A percentile compares a stretch with the other conserved stretches of the same genome.
Evolutionary conservation across 2,797 vertebrate genomes (phyloP).

Genomic region (Mormyrops boulengeri): DNA sequence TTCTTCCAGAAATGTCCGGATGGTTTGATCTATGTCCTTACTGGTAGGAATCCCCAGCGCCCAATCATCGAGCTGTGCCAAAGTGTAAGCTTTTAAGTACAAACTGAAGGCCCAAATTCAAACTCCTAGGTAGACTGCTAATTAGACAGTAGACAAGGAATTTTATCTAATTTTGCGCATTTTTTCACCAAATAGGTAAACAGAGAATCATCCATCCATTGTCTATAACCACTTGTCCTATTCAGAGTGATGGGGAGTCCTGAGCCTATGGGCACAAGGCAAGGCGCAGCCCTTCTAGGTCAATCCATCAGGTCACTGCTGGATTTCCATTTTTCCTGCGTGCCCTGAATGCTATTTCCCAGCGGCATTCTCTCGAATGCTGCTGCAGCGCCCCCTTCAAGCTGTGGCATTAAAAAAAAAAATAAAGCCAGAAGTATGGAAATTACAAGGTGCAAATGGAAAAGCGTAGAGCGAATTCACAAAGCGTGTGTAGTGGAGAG

Average conservation of each 20-base stretch:
- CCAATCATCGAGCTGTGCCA: background rate
- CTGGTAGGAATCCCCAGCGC: background rate
- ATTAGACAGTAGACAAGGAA: background rate
- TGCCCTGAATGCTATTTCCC: background rate
- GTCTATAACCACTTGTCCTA: background rate
- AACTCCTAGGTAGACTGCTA: background rate
- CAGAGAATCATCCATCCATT: background rate
- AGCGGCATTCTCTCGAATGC: background rate
- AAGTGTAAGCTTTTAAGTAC: background rate
- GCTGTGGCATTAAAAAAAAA: background rate
- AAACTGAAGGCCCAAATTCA: background rate
- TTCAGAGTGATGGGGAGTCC: background rate
- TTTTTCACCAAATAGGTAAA: background rate
- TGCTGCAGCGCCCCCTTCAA: background rate
- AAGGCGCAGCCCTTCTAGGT: background rate
- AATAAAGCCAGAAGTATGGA: background rate
- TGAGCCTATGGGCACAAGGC: background rate
- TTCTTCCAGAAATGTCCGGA: background rate
- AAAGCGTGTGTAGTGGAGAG: background rate
- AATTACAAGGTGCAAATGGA: slow-evolving; percentile 8
- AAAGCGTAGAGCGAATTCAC: background rate
- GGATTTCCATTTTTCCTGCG: background rate
- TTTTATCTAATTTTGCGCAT: background rate
- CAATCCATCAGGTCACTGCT: background rate
- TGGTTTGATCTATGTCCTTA: background rate